phyloP scores from a whole-genome alignment of 2,797 vertebrate species.

The Pantherophis alleghaniensis region DNA sequence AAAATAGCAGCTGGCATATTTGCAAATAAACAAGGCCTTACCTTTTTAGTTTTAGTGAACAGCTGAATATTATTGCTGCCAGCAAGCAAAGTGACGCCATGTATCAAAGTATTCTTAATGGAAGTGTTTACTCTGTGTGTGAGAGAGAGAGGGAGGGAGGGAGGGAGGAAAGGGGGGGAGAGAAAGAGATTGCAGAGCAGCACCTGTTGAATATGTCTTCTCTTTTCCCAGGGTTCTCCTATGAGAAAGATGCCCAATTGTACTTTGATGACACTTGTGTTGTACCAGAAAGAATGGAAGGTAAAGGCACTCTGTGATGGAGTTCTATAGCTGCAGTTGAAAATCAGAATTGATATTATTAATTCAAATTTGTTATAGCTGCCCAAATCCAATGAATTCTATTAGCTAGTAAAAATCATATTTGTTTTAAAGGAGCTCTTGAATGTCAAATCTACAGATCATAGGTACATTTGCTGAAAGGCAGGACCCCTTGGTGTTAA shows the following conservation, averaged over 20 bases:
- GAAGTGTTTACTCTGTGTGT: background rate
- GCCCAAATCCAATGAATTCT: background rate
- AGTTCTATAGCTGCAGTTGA: background rate
- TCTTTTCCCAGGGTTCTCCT: constrained; percentile 80
- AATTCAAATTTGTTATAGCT: background rate
- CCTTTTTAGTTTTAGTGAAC: constrained; percentile 7
- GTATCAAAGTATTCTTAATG: background rate
- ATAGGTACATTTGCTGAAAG: background rate
- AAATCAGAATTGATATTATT: background rate
- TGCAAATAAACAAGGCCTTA: background rate
- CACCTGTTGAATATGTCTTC: background rate
- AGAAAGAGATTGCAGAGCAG: background rate
- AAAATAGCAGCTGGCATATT: background rate
- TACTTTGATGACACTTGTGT: constrained; percentile 94
- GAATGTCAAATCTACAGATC: background rate
- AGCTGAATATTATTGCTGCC: background rate
- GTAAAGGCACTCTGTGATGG: constrained; percentile 66
- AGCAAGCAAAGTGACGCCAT: background rate
- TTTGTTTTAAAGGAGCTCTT: background rate
- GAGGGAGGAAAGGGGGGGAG: fast-evolving
- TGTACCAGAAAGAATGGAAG: constrained; percentile 91
- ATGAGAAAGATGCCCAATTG: constrained; percentile 87
- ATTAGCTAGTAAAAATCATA: background rate
- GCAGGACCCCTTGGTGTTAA: background rate
- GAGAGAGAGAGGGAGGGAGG: background rate